Evolutionary conservation across 2,113 vertebrate genomes (phyloP), one percentile per base, ranked within the genome.

Genomic region (Herpailurus yagouaroundi): DNA sequence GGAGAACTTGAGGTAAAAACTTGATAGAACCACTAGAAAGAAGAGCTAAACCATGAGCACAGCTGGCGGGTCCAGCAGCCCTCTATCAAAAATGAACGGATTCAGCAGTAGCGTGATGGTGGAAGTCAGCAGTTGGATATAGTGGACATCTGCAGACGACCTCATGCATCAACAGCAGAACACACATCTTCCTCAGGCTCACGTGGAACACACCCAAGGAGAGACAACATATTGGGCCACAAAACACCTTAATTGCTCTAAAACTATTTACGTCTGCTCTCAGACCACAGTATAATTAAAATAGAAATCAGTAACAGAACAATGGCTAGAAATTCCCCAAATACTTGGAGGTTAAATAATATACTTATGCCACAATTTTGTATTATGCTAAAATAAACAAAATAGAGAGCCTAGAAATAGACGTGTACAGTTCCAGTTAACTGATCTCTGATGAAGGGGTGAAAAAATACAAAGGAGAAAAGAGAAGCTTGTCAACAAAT

Each of bases 41-140:
- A 16, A 29, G 7, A 23, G 19, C 31, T 16, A 31, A 33, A 18
- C 66, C 31, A 16, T 7, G 16, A 7, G 66, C 66, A 33, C 11
- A 38, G 36, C 69, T 5, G 36, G 5, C 5, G 21, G 0, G 21
- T 23, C 9, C 11, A 0, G 71, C 3, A 38, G n/a, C 68, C 71
- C 71, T 16, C 31, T 38, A 19, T 73, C 71, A 41, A 36, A 73
- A 12, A 3, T 2, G 11, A 73, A 11, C 36, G 25, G 19, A 38
- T 38, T 25, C 36, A 38, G 36, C 36, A 23, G 36, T 4, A 19
- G 21, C 33, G 19, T 21, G n/a, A 71, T 1, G 19, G 36, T 18
- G 19, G 69, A 71, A 4, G 2, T 38, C 69, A 21, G 3, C 69
- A 11, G 1, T 19, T 1, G 4, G 9, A 16, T 12, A 8, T 0